Evolutionary conservation across 2,888 invertebrate species (phyloP), one percentile per base, ranked within the genome.

Genomic region (Dione juno): DNA sequence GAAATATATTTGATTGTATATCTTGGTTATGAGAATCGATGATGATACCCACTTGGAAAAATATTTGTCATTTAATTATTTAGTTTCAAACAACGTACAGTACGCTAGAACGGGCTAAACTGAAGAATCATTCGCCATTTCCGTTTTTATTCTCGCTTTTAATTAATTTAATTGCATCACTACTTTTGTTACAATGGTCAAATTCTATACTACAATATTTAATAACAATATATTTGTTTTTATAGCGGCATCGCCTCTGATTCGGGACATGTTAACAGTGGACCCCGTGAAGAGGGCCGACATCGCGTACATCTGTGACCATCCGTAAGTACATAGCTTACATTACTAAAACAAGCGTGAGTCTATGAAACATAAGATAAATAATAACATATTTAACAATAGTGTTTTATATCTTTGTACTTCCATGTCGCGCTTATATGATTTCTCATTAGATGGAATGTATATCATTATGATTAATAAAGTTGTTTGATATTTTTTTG

Each of bases 221-320:
- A 48, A n/a, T 45, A 40, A 40, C 37, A 54, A 53, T 67, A 35
- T 57, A 8, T 66, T 8, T 67, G 9, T 53, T 58, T 35, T 93
- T 37, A 28, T 93, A 97, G 98, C 96, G 79, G 99, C 99, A 0
- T 99, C 99, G 7, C 96, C 98, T 63, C 94, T 99, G 64, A 99
- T 99, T 76, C 95, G 97, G 64, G 97, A 97, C 78, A 98, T 99
- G 97, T 94, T 99, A 80, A 98, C 98, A 0, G 98, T 99, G 53
- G 97, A 97, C 82, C 98, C 99, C 0, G 94, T 95, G 61, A 95
- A 97, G 82, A 95, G 99, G 76, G 98, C 99, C 10, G 97, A 97
- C 80, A 98, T 99, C 76, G 97, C 97, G 74, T 98, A 97, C 86
- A 98, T 99, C 75, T 98, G 99, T 84, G 95, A 96, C 57, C 98